Evolutionary conservation across 2,113 vertebrate species (phyloP), one percentile per base, ranked within the genome.

Genomic region (Serinus canaria): DNA sequence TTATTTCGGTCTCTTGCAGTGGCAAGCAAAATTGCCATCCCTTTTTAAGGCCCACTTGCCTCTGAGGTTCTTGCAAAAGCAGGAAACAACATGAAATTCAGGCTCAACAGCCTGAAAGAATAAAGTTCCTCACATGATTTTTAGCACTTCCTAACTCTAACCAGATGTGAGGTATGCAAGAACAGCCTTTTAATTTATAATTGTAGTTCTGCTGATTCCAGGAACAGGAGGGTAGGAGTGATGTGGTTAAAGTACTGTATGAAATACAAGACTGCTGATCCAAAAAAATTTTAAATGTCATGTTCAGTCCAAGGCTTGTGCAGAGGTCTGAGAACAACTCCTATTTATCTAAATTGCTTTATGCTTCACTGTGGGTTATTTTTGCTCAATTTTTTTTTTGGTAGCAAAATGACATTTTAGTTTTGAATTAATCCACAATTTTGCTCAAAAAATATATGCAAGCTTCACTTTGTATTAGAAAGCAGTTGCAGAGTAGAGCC

Each of bases 211-310:
- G 56, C 62, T 84, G 69, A 76, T 87, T 91, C 74, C 75, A 75
- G 23, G 44, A 96, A 49, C n/a, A 72, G 47, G 58, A 78, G 31
- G 18, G 53, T 39, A 60, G 66, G 69, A 90, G n/a, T 15, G 7
- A 33, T 82, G 39, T 58, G 53, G 20, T 47, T 52, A 68, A 91
- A 87, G n/a, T 82, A 64, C 31, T 66, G 17, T 76, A 49, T 53
- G 25, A 95, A 92, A 83, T 87, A 41, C 15, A 69, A 17, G 77
- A 89, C 74, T 92, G 49, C 58, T 87, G 89, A 95, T 94, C 68
- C 49, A 94, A 91, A 92, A 87, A 75, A 53, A 35, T 6, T 49
- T 64, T 56, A 95, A 87, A 95, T 92, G 69, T 91, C 89, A 39
- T 68, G 18, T 73, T 87, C 56, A 49, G 73, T 84, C 66, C 62